phyloP scores from a whole-genome alignment of 1,140 invertebrate species.

The Drosophila erecta region DNA sequence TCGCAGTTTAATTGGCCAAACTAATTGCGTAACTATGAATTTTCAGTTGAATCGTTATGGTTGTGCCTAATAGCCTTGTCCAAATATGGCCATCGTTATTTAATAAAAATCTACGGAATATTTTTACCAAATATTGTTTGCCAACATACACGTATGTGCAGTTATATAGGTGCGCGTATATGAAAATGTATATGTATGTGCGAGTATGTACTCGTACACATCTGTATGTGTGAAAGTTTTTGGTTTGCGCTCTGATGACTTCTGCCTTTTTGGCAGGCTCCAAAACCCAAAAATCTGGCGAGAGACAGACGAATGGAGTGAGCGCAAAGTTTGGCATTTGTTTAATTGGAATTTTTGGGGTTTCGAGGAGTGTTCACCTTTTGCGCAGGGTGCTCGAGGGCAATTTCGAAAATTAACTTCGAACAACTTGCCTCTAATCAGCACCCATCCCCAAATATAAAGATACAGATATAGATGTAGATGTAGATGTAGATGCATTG shows the following conservation, averaged over 20 bases:
- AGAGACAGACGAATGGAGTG: conserved; percentile 9
- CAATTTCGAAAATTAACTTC: conserved; percentile 57
- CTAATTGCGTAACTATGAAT: conserved; percentile 3
- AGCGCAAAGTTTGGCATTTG: conserved; percentile 75
- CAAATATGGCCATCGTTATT: conserved; percentile 12
- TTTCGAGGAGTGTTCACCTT: conserved; percentile 25
- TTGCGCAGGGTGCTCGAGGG: conserved; percentile 18
- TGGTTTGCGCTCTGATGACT: conserved; percentile 31
- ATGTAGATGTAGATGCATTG: background rate
- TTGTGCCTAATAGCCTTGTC: conserved; percentile 8
- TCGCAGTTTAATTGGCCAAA: conserved; percentile 20
- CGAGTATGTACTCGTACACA: too few species aligned
- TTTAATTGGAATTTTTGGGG: conserved; percentile 74
- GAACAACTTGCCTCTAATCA: conserved; percentile 48
- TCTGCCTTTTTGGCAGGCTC: conserved; percentile 26
- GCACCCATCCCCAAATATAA: background rate
- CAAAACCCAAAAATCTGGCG: conserved; percentile 36
- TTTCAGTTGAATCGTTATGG: conserved; percentile 15
- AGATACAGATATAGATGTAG: background rate
- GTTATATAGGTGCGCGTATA: too few species aligned
- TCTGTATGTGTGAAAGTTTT: conserved; percentile 30
- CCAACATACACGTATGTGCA: background rate
- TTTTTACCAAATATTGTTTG: conserved; percentile 23
- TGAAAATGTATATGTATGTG: background rate
- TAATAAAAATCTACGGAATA: conserved; percentile 26